A percentile compares a stretch with the other conserved stretches of the same genome.
Conservation (phyloP, 2,113 vertebrate genomes). For the Cryptomyrus ogoouensis region DNA sequence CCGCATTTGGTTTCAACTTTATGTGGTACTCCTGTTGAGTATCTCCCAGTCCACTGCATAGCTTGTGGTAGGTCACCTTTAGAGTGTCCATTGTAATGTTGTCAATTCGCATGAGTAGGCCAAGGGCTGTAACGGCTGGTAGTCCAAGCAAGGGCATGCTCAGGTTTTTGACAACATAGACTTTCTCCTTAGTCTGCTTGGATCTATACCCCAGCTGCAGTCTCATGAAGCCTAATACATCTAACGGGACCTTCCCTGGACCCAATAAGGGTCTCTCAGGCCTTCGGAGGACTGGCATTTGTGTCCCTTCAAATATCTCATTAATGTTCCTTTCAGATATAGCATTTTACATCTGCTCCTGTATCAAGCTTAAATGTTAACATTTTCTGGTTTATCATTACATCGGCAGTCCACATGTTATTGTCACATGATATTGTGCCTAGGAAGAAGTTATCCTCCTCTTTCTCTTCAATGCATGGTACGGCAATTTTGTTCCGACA, state of each 20-base stretch:
- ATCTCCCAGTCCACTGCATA: conserved; percentile 23
- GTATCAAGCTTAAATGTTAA: too few species aligned
- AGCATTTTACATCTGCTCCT: too few species aligned
- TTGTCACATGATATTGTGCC: too few species aligned
- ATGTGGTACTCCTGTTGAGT: conserved; percentile 23
- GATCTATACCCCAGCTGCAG: neutral
- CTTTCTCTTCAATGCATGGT: neutral
- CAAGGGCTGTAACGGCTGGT: neutral
- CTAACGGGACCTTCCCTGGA: neutral
- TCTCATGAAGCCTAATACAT: neutral
- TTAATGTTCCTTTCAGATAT: neutral
- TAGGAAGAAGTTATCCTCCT: neutral
- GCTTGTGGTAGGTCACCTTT: conserved; percentile 20
- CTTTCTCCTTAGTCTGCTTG: neutral
- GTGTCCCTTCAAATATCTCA: neutral
- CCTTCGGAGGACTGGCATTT: neutral
- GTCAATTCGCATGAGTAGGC: conserved; percentile 9
- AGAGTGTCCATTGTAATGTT: neutral
- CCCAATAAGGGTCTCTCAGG: neutral
- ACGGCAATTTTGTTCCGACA: neutral
- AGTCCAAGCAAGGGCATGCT: neutral
- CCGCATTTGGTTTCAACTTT: conserved; percentile 21
- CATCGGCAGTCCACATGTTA: too few species aligned
- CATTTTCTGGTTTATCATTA: too few species aligned
- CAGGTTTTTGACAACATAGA: neutral